A percentile compares a stretch with the other conserved stretches of the same genome.
These are phyloP conservation scores for Corydoras sp. DNA, from an alignment of 2,113 vertebrate species.

Conservation along the genomic window DNA sequence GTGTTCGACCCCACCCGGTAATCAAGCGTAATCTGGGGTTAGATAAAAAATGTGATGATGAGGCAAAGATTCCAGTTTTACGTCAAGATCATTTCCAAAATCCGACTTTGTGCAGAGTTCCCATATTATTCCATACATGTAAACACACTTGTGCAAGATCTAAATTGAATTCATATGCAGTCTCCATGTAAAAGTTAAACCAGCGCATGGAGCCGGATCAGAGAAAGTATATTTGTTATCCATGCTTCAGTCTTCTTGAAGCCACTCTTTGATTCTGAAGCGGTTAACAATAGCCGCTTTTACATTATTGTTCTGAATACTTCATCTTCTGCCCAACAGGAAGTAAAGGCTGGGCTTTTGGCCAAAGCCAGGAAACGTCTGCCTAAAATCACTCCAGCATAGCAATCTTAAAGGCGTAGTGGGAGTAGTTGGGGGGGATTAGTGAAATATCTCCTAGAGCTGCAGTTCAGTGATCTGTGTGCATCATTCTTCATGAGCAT, in stretches of 20 bases:
- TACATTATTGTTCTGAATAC: conserved; percentile 52
- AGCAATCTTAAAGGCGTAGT: conserved; percentile 31
- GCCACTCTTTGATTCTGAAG: conserved; percentile 40
- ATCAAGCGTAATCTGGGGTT: no score
- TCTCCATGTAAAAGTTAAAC: background rate
- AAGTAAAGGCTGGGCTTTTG: conserved; percentile 38
- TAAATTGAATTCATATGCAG: background rate
- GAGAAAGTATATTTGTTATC: conserved; percentile 26
- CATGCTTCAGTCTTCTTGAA: conserved; percentile 14
- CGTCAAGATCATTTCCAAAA: no score
- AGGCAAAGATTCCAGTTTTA: no score
- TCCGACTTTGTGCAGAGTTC: no score
- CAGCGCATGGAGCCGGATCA: background rate
- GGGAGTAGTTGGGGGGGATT: conserved; percentile 11
- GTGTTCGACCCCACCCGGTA: no score
- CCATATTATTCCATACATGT: no score
- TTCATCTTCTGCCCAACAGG: conserved; percentile 39
- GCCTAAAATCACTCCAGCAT: conserved; percentile 28
- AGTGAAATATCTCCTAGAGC: conserved; percentile 22
- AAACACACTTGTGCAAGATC: no score
- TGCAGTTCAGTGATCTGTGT: conserved; percentile 15
- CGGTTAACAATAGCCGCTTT: conserved; percentile 56
- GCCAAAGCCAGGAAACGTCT: conserved; percentile 37
- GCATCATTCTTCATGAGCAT: background rate
- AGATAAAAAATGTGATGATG: no score